Base-by-base conservation (phyloP, 2,888 invertebrate species). In the Philhelius pedissequus region DNA sequence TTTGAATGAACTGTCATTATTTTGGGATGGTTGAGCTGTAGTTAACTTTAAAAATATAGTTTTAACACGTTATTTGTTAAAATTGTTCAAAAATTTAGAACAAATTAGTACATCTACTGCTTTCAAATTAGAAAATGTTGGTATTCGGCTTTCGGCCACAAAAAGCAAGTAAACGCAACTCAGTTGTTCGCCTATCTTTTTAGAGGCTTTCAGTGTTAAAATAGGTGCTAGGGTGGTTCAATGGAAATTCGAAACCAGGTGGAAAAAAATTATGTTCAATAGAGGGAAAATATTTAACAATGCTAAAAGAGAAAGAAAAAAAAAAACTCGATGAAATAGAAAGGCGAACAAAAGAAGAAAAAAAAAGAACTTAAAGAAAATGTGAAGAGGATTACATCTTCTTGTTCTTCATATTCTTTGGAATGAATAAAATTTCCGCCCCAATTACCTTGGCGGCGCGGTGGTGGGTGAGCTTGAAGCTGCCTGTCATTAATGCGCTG, bases 341-440 rank as follows among this genome's bases (percentile, higher is more conserved):
- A 64, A 40, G 1, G 45, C 32, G 25, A 15, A 15, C 4, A 62
- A 43, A 45, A 40, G 7, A 1, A 27, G 27, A 60, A 22, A 58
- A n/a, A 40, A 60, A n/a, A 60, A 38, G n/a, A n/a, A n/a, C n/a
- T n/a, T n/a, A 27, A 11, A 15, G 6, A 18, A 27, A 2, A 4
- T 8, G n/a, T 30, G 54, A 52, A 60, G 74, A 27, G 76, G 70
- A 81, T 81, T 81, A 71, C 64, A 66, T 71, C 32, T 69, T 66
- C 60, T 58, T 35, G 8, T 54, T n/a, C 7, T 32, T 54, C 9
- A 48, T 76, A 15, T 20, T 25, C 18, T 60, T 60, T 62, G 43
- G 62, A 62, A 54, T 62, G 77, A 73, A 68, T 15, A 35, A 73
- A 66, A 77, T 73, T 73, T 77, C 68, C 73, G 82, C 77, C 54